Conservation (phyloP, 30 jellyfish, hydroid and myxozoan genomes). For the Aurelia sp. region DNA sequence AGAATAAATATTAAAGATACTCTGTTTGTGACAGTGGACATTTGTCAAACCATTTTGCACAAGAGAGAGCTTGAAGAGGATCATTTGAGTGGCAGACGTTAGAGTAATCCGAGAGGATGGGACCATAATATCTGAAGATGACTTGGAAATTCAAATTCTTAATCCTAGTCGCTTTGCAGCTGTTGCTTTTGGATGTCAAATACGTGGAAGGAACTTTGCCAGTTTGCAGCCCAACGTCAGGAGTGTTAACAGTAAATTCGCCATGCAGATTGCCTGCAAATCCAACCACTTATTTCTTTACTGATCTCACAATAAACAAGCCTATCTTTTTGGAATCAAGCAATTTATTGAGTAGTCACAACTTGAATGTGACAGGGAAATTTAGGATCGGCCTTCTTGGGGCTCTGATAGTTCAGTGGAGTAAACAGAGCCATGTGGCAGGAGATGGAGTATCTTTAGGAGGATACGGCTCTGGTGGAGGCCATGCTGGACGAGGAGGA, state of each 20-base stretch:
- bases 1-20: too few relatives aligned
- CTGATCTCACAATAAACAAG: conserved; percentile 17
- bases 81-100: too few relatives aligned
- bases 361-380: conserved; percentile 22
- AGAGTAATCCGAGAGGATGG: too few relatives aligned
- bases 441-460: conserved; percentile 11
- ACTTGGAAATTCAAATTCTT: too few relatives aligned
- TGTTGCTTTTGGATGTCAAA: neutral
- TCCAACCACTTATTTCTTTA: neutral
- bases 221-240: neutral
- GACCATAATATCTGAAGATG: too few relatives aligned
- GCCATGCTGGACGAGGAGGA: conserved; percentile 66
- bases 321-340: conserved; percentile 14
- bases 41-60: too few relatives aligned
- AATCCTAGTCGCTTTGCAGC: too few relatives aligned
- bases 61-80: too few relatives aligned
- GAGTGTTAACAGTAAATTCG: neutral
- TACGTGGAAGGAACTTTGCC: conserved; percentile 18
- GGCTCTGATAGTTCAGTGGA: conserved; percentile 6
- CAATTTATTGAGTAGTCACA: neutral
- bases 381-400: conserved; percentile 39
- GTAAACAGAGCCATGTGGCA: neutral
- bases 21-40: too few relatives aligned
- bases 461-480: conserved; percentile 60
- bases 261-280: conserved; percentile 10